Evolutionary conservation across 2,797 vertebrate genomes (phyloP).

Genomic region (Lemur catta): DNA sequence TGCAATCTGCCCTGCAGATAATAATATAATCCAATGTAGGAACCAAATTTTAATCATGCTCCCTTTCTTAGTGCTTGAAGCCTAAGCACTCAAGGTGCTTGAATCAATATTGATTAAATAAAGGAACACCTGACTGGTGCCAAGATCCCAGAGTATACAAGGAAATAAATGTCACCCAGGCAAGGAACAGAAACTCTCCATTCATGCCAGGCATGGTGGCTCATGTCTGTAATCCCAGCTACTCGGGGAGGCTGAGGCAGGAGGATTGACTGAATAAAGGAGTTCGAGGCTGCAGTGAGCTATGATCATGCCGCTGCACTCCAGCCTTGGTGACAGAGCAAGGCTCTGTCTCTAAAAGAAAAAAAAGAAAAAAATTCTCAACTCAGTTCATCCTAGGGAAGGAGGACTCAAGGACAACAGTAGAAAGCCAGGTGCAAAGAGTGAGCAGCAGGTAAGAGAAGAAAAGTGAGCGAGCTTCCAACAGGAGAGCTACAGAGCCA

Average conservation of each 20-base stretch:
- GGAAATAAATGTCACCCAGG: conserved; percentile 29
- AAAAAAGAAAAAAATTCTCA: too few species aligned
- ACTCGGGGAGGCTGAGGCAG: too few species aligned
- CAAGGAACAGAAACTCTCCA: conserved; percentile 5
- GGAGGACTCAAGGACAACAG: neutral
- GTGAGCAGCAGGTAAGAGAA: neutral
- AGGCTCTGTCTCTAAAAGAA: too few species aligned
- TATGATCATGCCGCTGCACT: too few species aligned
- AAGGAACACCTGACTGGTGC: neutral
- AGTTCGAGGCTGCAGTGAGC: too few species aligned
- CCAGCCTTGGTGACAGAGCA: too few species aligned
- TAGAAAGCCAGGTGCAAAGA: neutral
- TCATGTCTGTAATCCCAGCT: too few species aligned
- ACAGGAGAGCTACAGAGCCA: neutral
- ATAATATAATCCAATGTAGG: neutral
- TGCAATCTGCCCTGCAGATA: neutral
- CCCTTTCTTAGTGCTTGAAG: neutral
- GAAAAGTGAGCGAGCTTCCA: neutral
- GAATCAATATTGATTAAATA: neutral
- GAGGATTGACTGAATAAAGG: too few species aligned
- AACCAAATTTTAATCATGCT: neutral
- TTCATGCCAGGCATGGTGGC: neutral
- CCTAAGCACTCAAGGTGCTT: neutral
- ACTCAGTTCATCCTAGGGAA: neutral
- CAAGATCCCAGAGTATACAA: neutral